Evolutionary conservation across 2,113 vertebrate species (phyloP).

Genomic region (Notiomystis cincta): DNA sequence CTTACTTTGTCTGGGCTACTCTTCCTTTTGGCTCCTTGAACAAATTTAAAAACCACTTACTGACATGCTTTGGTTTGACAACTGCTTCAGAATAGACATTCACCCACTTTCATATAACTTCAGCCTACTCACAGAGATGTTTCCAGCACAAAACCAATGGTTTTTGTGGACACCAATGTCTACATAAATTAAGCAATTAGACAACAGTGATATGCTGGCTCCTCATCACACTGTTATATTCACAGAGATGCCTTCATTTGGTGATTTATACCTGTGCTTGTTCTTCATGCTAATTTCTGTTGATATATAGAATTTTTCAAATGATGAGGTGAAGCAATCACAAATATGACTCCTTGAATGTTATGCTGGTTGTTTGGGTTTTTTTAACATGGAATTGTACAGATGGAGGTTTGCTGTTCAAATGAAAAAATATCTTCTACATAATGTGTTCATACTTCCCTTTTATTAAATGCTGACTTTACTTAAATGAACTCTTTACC

Average conservation of each 20-base stretch:
- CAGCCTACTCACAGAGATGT: background rate
- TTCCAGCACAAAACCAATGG: background rate
- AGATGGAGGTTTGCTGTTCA: background rate
- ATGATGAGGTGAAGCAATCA: background rate
- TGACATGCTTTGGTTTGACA: background rate
- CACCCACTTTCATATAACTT: background rate
- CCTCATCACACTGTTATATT: background rate
- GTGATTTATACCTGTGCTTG: background rate
- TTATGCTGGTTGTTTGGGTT: background rate
- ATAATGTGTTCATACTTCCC: background rate
- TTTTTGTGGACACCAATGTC: background rate
- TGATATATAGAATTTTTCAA: background rate
- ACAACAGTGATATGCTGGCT: background rate
- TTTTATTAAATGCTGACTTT: conserved; percentile 37
- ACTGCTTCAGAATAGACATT: background rate
- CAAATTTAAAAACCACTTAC: background rate
- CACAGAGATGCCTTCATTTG: background rate
- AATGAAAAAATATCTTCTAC: background rate
- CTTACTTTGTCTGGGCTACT: background rate
- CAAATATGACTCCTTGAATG: background rate
- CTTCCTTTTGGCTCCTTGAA: background rate
- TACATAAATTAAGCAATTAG: background rate
- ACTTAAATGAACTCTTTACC: conserved; percentile 32
- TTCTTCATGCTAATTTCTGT: background rate
- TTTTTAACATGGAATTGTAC: background rate